Evolutionary conservation across 2,888 invertebrate genomes (phyloP), one percentile per base, ranked within the genome.

Genomic region (Protophormia terraenovae): DNA sequence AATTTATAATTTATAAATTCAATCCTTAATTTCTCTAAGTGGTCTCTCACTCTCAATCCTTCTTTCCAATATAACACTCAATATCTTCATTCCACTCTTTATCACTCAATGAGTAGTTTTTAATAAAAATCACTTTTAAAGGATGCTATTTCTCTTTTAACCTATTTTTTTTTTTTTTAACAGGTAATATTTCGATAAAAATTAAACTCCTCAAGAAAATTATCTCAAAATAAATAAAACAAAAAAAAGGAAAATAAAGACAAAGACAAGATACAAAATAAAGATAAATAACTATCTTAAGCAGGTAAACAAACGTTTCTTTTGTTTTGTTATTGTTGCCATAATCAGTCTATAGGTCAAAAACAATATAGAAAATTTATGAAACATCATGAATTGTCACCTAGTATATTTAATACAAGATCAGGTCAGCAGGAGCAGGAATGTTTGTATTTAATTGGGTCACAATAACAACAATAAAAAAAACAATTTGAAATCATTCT

Each of bases 401-500:
- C 35, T 38, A n/a, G n/a, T n/a, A 69, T n/a, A 78, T 29, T 60
- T 32, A 60, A 80, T 47, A 38, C 16, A 22, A 67, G 62, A 22
- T 16, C 64, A 66, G 45, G 3, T 16, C 50, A 12, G 35, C 29
- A 73, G 22, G 29, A 83, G 41, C 19, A 69, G 19, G 55, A 41
- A 53, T 29, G 4, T 53, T 10, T 14, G 16, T 32, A 64, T 69
- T 73, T 73, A 78, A 53, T 69, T 78, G 32, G 71, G 47, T 79
- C 69, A 75, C n/a, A 75, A 29, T 16, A 76, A 62, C 12, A 82
- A 66, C 58, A 71, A 60, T 12, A 73, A 73, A 38, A 79, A 53
- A 16, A 76, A 53, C n/a, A 53, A 32, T 27, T 66, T 24, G 6
- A 32, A 45, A 29, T 35, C 12, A 45, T 64, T 64, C 16, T 45